Conservation (phyloP, 1,140 invertebrate genomes). For the Drosophila nigrodunni region DNA sequence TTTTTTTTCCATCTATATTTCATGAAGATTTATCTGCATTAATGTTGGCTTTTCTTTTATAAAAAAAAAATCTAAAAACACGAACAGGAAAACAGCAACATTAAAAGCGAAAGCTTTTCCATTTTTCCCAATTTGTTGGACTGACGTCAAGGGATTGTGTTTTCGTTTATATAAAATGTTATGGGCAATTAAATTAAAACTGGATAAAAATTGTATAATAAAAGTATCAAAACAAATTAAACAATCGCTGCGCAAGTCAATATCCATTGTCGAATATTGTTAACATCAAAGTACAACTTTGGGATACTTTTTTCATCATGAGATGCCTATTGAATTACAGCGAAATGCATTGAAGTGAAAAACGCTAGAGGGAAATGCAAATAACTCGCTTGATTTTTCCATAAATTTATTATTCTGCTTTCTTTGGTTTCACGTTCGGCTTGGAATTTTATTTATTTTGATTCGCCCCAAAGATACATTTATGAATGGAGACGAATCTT, state of each 20-base stretch:
- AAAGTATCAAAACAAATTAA: slow-evolving; percentile 6
- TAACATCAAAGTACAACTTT: slow-evolving; percentile 18
- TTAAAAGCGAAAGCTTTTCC: slow-evolving; percentile 22
- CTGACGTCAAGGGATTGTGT: slow-evolving; percentile 63
- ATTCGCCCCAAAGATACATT: slow-evolving; percentile 51
- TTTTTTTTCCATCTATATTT: slow-evolving; percentile 27
- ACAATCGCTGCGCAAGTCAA: slow-evolving; percentile 2
- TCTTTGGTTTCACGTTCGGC: slow-evolving; percentile 29
- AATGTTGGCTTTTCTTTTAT: slow-evolving; percentile 29
- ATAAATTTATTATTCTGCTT: slow-evolving; percentile 56
- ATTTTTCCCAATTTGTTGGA: slow-evolving; percentile 13
- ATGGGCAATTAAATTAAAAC: slow-evolving; percentile 41
- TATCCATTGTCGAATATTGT: background rate
- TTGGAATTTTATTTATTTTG: slow-evolving; percentile 29
- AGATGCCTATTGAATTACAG: slow-evolving; percentile 4
- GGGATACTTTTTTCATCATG: slow-evolving; percentile 12
- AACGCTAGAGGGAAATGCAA: slow-evolving; percentile 43
- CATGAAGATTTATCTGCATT: slow-evolving; percentile 52
- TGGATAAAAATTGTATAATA: slow-evolving; percentile 29
- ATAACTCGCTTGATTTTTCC: slow-evolving; percentile 54
- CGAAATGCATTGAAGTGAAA: slow-evolving; percentile 27
- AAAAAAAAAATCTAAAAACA: slow-evolving; percentile 26
- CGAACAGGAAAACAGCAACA: slow-evolving; percentile 49
- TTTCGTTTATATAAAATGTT: slow-evolving; percentile 55
- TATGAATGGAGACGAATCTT: slow-evolving; percentile 46